Conservation (phyloP, 2,888 invertebrate genomes). For the Drepanosiphum platanoidis region DNA sequence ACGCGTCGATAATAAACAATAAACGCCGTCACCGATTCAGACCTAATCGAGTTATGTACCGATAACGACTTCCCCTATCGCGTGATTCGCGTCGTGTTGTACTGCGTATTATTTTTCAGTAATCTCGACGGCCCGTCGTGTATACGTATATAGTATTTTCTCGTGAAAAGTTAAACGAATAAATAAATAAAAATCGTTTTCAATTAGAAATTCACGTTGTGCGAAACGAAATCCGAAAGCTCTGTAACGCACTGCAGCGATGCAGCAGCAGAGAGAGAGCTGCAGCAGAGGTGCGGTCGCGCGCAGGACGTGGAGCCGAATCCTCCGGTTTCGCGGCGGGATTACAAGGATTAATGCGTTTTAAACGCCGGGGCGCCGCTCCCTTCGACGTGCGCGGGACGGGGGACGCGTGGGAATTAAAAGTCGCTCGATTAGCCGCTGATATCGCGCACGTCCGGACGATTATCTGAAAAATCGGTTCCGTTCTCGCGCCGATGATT, state of each 20-base stretch:
- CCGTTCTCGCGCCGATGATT: conserved; percentile 58
- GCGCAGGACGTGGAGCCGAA: not conserved
- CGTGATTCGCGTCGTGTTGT: too few relatives aligned
- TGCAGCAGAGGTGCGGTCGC: not conserved
- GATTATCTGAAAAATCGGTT: conserved; percentile 62
- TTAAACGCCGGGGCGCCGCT: not conserved
- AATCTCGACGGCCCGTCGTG: too few relatives aligned
- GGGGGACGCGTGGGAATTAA: conserved; percentile 31
- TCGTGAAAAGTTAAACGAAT: too few relatives aligned
- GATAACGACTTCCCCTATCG: too few relatives aligned
- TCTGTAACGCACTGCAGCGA: not conserved
- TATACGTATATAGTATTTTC: too few relatives aligned
- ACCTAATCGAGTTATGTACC: too few relatives aligned
- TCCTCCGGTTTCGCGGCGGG: not conserved
- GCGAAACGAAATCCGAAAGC: not conserved
- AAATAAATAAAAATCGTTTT: too few relatives aligned
- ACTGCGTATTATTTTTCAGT: too few relatives aligned
- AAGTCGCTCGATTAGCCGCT: conserved; percentile 60
- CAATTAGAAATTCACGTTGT: too few relatives aligned
- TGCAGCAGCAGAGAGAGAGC: not conserved
- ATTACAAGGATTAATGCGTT: conserved; percentile 59
- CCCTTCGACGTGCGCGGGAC: not conserved
- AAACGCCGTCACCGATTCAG: too few relatives aligned
- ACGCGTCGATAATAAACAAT: too few relatives aligned
- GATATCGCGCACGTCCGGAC: conserved; percentile 53